Base-by-base conservation (phyloP, 2,888 invertebrate genomes). In the Hipparchia sbordonii region DNA sequence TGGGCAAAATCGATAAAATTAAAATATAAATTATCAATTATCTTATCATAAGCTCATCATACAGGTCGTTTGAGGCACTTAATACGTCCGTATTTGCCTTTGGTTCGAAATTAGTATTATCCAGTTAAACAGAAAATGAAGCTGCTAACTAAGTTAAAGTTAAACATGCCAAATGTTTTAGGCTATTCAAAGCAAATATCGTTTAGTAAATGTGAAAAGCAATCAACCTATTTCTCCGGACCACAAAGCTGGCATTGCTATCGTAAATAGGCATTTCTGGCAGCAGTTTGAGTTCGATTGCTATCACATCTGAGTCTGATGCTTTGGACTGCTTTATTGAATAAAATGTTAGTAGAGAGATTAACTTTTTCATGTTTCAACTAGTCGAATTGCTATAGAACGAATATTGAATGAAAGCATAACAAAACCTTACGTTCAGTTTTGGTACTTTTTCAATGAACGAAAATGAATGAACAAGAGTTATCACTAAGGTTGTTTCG, bases 161-260 rank as follows among this genome's bases (percentile, higher is more conserved):
- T 84, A 82, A 82, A 83, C 80, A 39, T 62, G 80, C 77, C 77
- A 79, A 80, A 87, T 85, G 82, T 62, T 10, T 45, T 79, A 83
- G 84, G 83, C 79, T 77, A 71, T 68, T 54, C 70, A 70, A 70
- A 69, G 73, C 76, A 76, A 70, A 71, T 76, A 78, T 77, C 77
- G 68, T 57, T 70, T 67, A 66, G 79, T 81, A 80, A 83, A 87
- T 87, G 83, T 81, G 69, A 65, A 82, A 81, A 76, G 84, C 83
- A 87, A 85, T 87, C 87, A 85, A 78, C 81, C 76, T 80, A 80
- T 78, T 83, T 59, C 82, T 79, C 77, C 77, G 80, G 81, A 84
- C 66, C 74, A 71, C 71, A 68, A 72, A 73, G 70, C 70, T 75
- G 65, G 70, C 67, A 75, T 67, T 65, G 70, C 59, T 72, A 73